Evolutionary conservation across 2,888 invertebrate genomes (phyloP), one percentile per base, ranked within the genome.

Genomic region (Morpho deidamia): DNA sequence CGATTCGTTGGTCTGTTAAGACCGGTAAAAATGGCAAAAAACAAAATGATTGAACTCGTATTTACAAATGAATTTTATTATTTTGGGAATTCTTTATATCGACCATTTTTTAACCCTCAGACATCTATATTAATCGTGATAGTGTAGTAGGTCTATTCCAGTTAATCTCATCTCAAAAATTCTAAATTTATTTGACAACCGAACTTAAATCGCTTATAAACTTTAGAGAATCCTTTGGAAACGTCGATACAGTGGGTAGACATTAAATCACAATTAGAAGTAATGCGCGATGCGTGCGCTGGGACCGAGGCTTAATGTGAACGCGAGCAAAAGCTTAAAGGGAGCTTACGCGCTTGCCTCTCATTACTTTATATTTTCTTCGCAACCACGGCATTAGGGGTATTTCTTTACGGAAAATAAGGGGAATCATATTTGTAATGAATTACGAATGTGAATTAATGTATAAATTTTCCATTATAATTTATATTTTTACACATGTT

Each of bases 231-330:
- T 52, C 58, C 55, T 60, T 58, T 44, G 14, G 38, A 52, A 83
- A 76, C 70, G 78, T 61, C 62, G 76, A 78, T 79, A 79, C 77
- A 71, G 76, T 74, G 75, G 69, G 74, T 71, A 71, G 76, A 83
- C 85, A 86, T 87, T 87, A 87, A 86, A 87, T 87, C 86, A 83
- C 87, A 87, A 87, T 87, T 87, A 87, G 84, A 77, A 73, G 78
- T 87, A 87, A 87, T 87, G 83, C 86, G 85, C 84, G 83, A 81
- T 84, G 85, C 84, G 85, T 83, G 85, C 77, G 74, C 76, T 77
- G 72, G 72, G 73, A 70, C 73, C 68, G 65, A 64, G 76, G 83
- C 85, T 83, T 77, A 81, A 70, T 67, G 68, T 59, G 66, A 65
- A 70, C 72, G 76, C 72, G 69, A 69, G 76, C 74, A 61, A 68